Evolutionary conservation across 2,888 invertebrate genomes (phyloP), one percentile per base, ranked within the genome.

Genomic region (Ectemnius continuus): DNA sequence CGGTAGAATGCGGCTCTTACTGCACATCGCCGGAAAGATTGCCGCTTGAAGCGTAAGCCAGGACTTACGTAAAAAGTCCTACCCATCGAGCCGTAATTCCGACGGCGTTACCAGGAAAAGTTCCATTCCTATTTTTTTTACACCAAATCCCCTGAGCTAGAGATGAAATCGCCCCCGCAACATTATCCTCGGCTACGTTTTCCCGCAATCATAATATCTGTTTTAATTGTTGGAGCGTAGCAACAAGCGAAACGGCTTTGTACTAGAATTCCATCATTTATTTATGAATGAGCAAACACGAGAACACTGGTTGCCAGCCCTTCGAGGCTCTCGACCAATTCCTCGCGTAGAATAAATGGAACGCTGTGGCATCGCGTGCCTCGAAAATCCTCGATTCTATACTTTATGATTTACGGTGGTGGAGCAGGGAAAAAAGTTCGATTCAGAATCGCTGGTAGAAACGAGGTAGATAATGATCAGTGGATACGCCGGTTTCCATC

Each of bases 1-100:
- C 67, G 61, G 66, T 67, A 75, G 72, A 74, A 75, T 65, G 67
- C 63, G 62, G 52, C 63, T 46, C 47, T 65, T 52, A 46, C 63
- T 59, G 56, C 67, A 36, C 70, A 66, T 52, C 70, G 61, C 18
- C 61, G 58, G 46, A 52, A 67, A 60, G 58, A 58, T 28, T 14
- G 61, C 58, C 70, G 67, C 60, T 58, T 45, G 68, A 45, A 45
- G 20, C 46, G 66, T 52, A 63, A 64, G 78, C 64, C 75, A 72
- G 63, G 80, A 76, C 67, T 70, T 70, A 58, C 62, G 23, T 16
- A 63, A 61, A 62, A 8, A 57, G 26, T 26, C 26, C 46, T 4
- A 6, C 18, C 59, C 36, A 58, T 58, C 62, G 70, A 66, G 61
- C 36, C 23, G 20, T 46, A 48, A 20, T 45, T 61, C 23, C 26